Evolutionary conservation across 2,888 invertebrate genomes (phyloP).

Genomic region (Drosophila falleni): DNA sequence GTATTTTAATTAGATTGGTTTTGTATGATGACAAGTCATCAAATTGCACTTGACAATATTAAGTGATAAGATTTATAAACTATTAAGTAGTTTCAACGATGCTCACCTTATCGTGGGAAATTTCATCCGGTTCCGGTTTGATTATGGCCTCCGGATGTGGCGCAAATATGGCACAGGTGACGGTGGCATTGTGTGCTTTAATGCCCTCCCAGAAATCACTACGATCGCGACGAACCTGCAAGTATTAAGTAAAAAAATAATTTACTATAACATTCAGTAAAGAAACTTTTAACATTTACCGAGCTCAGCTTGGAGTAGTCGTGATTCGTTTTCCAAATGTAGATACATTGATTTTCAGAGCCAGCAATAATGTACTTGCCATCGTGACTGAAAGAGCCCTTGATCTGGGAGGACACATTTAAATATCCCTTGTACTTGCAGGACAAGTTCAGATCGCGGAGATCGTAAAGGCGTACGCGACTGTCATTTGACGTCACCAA

Average conservation of each 20-base stretch:
- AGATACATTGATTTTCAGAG: slow-evolving; percentile 98
- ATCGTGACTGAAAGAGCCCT: slow-evolving; percentile 98
- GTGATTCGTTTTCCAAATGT: slow-evolving; percentile 99
- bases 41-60: too few relatives aligned
- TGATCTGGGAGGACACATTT: slow-evolving; percentile 98
- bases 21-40: not conserved
- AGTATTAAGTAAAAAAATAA: not conserved
- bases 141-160: slow-evolving; percentile 97
- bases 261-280: not conserved
- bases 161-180: slow-evolving; percentile 98
- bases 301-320: slow-evolving; percentile 98
- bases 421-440: slow-evolving; percentile 98
- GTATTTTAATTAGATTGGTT: not conserved
- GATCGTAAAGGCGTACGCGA: slow-evolving; percentile 96
- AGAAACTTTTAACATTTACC: slow-evolving; percentile 82
- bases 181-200: slow-evolving; percentile 97
- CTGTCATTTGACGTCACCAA: slow-evolving; percentile 99
- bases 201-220: slow-evolving; percentile 99
- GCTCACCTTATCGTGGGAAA: slow-evolving; percentile 82
- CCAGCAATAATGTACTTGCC: slow-evolving; percentile 99
- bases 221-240: slow-evolving; percentile 92
- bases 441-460: slow-evolving; percentile 96
- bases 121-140: slow-evolving; percentile 88
- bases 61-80: not conserved
- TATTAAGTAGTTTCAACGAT: not conserved